A percentile compares a stretch with the other conserved stretches of the same genome.
Conservation (phyloP, 2,113 vertebrate species). For the Cebus imitator region DNA sequence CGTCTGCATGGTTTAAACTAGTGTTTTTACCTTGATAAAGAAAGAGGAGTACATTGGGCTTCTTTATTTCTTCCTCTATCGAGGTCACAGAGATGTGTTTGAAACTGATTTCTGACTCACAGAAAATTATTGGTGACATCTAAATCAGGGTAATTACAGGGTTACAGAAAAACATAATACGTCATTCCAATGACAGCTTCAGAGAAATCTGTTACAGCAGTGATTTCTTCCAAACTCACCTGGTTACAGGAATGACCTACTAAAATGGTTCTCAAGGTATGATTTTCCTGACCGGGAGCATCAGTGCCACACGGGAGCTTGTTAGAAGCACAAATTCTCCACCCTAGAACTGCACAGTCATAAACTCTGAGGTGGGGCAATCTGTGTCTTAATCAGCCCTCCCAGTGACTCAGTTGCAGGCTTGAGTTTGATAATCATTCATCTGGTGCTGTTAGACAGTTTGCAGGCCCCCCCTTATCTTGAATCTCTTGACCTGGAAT, state of each 20-base stretch:
- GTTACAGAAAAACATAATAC: not conserved
- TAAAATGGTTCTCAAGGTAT: not conserved
- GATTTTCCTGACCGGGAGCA: not conserved
- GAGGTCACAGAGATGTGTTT: not conserved
- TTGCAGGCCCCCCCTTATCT: too few species aligned
- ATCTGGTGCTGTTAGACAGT: not conserved
- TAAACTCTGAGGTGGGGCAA: not conserved
- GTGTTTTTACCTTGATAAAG: not conserved
- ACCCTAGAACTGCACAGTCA: not conserved
- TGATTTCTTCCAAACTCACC: not conserved
- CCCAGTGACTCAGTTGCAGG: not conserved
- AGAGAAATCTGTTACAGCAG: not conserved
- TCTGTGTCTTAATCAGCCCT: not conserved
- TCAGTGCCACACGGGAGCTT: not conserved
- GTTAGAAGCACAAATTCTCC: not conserved
- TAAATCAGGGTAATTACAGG: not conserved
- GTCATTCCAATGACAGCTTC: not conserved
- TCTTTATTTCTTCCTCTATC: not conserved
- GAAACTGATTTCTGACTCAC: not conserved
- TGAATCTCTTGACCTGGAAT: not conserved
- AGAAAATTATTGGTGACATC: not conserved
- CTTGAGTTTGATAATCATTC: not conserved
- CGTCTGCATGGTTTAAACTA: not conserved
- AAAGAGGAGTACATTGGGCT: not conserved
- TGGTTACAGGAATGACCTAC: not conserved